Conservation (phyloP, 2,888 invertebrate species). For the Eulithis prunata region DNA sequence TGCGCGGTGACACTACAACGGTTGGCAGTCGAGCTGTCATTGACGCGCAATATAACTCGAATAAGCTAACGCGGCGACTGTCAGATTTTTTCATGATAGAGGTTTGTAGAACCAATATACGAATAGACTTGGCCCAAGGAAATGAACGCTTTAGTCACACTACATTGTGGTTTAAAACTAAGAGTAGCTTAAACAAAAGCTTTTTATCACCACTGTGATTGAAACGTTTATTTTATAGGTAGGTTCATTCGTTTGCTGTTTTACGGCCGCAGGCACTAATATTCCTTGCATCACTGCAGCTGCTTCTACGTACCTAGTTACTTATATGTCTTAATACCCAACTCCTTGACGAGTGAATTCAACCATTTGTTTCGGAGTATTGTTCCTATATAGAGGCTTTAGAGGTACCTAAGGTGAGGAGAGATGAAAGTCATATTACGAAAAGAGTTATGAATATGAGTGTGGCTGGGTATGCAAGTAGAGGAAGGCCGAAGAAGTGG, state of each 20-base stretch:
- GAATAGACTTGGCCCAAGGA: neutral
- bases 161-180: constrained; percentile 33
- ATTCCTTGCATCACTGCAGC: constrained; percentile 45
- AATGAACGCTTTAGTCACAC: neutral
- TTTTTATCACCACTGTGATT: constrained; percentile 35
- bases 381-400: neutral
- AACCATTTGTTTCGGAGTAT: neutral
- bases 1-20: too few relatives aligned
- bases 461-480: too few relatives aligned
- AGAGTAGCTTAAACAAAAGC: neutral
- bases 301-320: constrained; percentile 59
- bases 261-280: constrained; percentile 63
- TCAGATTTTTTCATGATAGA: too few relatives aligned
- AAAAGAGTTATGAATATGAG: too few relatives aligned
- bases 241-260: constrained; percentile 51
- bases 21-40: too few relatives aligned
- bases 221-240: constrained; percentile 37
- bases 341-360: constrained; percentile 39
- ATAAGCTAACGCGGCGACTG: too few relatives aligned
- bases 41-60: too few relatives aligned
- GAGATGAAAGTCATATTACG: too few relatives aligned
- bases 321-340: constrained; percentile 63
- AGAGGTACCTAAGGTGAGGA: too few relatives aligned
- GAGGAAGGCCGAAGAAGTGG: too few relatives aligned
- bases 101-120: too few relatives aligned